Base-by-base conservation (phyloP, 2,797 vertebrate genomes). In the Babyrousa celebensis region DNA sequence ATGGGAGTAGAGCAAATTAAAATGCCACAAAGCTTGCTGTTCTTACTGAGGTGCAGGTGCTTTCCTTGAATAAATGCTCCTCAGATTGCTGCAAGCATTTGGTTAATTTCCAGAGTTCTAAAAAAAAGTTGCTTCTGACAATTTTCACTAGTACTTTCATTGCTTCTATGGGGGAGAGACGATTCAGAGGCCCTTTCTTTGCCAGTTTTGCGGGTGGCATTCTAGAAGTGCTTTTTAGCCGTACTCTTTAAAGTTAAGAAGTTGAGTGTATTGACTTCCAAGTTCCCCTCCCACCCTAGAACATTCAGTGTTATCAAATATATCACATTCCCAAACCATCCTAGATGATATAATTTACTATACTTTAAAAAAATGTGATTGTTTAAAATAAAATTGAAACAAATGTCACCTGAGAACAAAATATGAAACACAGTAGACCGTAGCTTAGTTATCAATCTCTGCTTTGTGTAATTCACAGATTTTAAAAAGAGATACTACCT, bases 361-460 rank as follows among this genome's bases (percentile, higher is more conserved):
- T 72, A 58, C 29, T 48, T 48, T 48, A 48, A 48, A 48, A 48
- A 48, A 78, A 85, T 36, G 23, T 63, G 65, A 78, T 86, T 88
- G 6, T 94, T 74, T 72, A 90, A 96, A 87, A 67, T 85, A 87
- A 85, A 75, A 72, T 85, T 21, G 10, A 82, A 90, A 91, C 15
- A 85, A 62, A 92, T 4, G 84, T 83, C 62, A 16, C 6, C 72
- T 4, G 75, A 40, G 86, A 65, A 6, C n/a, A 54, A 79, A 87
- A 40, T 88, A 72, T 27, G 48, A 95, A 92, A 67, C 14, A 62
- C 6, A 75, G 29, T 58, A 71, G 62, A 71, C 36, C 84, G 2
- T 80, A 80, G 21, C 1, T 82, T 92, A 40, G 52, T 63, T 85
- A 84, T 91, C 43, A 36, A 18, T 60, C 70, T 89, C 8, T 85